Conservation (phyloP, 2,113 vertebrate genomes). For the Tupaia tana region DNA sequence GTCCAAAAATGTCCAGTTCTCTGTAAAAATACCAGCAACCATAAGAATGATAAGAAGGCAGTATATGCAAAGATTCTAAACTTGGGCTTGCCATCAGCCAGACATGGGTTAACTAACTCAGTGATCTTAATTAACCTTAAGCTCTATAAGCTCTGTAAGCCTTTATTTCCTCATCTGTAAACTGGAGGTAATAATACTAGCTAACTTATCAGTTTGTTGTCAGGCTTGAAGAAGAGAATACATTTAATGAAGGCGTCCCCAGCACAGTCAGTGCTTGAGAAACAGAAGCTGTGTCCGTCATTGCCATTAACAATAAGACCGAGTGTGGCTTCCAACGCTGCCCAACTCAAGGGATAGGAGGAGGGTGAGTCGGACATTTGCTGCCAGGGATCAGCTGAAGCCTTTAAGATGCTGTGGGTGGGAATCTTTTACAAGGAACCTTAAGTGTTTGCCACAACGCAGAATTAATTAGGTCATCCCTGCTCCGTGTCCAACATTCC, state of each 20-base stretch:
- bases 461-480: background rate
- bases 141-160: background rate
- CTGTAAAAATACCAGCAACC: background rate
- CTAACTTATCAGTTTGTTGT: background rate
- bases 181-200: background rate
- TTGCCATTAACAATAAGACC: background rate
- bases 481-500: rapidly evolving
- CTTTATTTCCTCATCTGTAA: background rate
- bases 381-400: background rate
- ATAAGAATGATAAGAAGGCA: too few species aligned
- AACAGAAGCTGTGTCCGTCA: background rate
- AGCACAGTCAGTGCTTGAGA: background rate
- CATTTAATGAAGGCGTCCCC: background rate
- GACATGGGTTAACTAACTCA: background rate
- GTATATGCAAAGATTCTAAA: background rate
- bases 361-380: background rate
- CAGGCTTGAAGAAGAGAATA: background rate
- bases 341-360: background rate
- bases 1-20: background rate
- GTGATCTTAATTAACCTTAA: background rate
- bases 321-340: background rate
- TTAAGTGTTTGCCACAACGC: background rate
- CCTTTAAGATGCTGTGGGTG: background rate
- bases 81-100: background rate
- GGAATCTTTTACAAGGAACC: background rate